A percentile compares a stretch with the other conserved stretches of the same genome.
phyloP scores from a whole-genome alignment of 2,888 invertebrate genomes.

The Oligia latruncula region DNA sequence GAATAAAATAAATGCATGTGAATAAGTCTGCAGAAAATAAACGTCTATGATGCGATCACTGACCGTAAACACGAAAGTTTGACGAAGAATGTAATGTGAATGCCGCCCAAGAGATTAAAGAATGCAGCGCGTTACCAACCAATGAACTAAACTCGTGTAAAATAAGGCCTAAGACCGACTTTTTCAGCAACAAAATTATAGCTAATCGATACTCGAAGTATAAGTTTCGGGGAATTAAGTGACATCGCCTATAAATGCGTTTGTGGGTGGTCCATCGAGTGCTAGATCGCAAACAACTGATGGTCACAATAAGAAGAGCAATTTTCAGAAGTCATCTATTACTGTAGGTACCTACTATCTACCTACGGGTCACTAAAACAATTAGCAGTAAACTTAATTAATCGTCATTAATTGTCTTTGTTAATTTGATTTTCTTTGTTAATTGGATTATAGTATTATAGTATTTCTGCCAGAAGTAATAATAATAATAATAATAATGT shows the following conservation, averaged over 20 bases:
- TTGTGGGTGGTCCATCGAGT: neutral
- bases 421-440: neutral
- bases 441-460: too few species aligned
- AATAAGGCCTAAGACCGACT: neutral
- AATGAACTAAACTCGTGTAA: neutral
- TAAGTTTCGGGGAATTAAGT: neutral
- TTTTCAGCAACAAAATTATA: neutral
- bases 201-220: neutral
- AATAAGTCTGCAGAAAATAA: slow-evolving; percentile 15
- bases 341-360: neutral
- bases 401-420: neutral
- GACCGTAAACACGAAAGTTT: slow-evolving; percentile 19
- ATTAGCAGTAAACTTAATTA: slow-evolving; percentile 11
- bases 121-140: neutral
- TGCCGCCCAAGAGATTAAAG: neutral
- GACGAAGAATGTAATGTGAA: neutral
- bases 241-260: neutral
- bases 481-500: too few species aligned
- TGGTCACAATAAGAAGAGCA: neutral
- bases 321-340: neutral
- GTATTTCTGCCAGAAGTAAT: too few species aligned
- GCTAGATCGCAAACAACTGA: neutral
- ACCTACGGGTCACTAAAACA: neutral
- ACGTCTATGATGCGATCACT: slow-evolving; percentile 13
- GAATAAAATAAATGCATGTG: slow-evolving; percentile 16